Percentiles rank a stretch among this genome's conserved stretches.
Evolutionary conservation across 2,797 vertebrate genomes (phyloP).

Genomic region (Megaceryle alcyon): DNA sequence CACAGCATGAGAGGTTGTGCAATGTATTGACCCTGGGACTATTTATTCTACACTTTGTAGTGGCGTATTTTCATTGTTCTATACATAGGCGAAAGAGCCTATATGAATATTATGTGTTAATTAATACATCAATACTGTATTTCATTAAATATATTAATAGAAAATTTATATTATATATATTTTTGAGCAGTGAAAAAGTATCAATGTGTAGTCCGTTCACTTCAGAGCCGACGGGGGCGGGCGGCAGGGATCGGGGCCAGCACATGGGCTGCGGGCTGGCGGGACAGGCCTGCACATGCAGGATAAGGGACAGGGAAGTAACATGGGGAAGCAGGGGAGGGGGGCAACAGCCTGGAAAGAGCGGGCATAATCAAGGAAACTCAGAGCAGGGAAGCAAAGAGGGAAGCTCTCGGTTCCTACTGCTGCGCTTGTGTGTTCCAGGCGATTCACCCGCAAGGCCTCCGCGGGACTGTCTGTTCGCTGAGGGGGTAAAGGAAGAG

Average conservation of each 20-base stretch:
- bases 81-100: not conserved
- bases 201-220: not conserved
- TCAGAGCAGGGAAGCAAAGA: not conserved
- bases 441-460: fast-evolving
- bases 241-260: too few species aligned
- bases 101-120: not conserved
- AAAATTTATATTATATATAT: not conserved
- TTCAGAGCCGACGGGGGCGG: not conserved
- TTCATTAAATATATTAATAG: not conserved
- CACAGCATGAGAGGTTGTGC: not conserved
- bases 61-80: not conserved
- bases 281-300: not conserved
- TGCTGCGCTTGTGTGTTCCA: not conserved
- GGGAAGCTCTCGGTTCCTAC: too few species aligned
- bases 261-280: not conserved
- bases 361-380: fast-evolving
- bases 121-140: not conserved
- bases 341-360: not conserved
- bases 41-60: not conserved
- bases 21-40: too few species aligned
- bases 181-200: not conserved
- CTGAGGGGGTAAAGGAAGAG: fast-evolving
- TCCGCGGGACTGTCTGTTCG: fast-evolving
- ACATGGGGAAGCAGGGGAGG: not conserved
- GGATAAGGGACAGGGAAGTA: too few species aligned